Conservation (phyloP, 2,113 vertebrate genomes). For the Pseudolaguvia tuberculata region DNA sequence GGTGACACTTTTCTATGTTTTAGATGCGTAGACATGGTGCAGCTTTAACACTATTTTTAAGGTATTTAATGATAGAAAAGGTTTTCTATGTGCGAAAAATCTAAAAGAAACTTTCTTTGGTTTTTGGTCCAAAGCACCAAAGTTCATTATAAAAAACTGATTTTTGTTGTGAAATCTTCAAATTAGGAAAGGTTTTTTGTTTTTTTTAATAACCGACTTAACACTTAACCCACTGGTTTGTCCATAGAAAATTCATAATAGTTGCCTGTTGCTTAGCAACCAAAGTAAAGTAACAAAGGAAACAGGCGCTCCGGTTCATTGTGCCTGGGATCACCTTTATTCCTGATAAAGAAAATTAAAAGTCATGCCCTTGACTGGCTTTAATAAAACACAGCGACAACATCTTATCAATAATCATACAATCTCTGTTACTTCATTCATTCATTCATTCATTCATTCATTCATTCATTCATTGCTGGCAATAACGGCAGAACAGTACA, state of each 20-base stretch:
- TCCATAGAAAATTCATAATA: not conserved
- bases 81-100: not conserved
- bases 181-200: not conserved
- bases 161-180: not conserved
- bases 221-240: not conserved
- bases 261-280: not conserved
- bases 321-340: not conserved
- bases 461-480: not conserved
- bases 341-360: not conserved
- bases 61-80: not conserved
- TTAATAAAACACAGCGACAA: not conserved
- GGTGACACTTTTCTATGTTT: not conserved
- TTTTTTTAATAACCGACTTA: not conserved
- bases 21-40: not conserved
- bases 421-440: not conserved
- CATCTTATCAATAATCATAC: slow-evolving; percentile 3
- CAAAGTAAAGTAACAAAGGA: not conserved
- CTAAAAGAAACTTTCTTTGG: not conserved
- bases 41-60: not conserved
- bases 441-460: too few species aligned
- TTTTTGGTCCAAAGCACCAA: not conserved
- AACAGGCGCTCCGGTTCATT: too few species aligned
- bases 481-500: not conserved
- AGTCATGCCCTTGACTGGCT: not conserved
- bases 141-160: not conserved